Evolutionary conservation across 2,113 vertebrate genomes (phyloP).

Genomic region (Octodon degus): DNA sequence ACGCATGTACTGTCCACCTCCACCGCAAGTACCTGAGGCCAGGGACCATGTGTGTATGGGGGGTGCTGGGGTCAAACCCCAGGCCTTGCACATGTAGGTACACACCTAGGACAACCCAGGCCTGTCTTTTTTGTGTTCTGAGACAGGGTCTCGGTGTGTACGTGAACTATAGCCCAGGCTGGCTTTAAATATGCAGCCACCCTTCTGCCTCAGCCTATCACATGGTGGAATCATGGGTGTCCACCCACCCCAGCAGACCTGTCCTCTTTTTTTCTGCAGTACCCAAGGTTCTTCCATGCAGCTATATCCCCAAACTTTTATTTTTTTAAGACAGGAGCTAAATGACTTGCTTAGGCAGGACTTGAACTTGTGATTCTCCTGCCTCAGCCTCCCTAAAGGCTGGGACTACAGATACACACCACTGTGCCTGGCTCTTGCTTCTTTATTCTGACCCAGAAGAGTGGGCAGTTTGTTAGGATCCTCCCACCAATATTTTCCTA

Average conservation of each 20-base stretch:
- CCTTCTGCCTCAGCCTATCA: not conserved
- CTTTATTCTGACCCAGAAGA: not conserved
- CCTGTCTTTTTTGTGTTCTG: not conserved
- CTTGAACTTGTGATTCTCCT: not conserved
- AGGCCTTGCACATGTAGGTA: too few relatives aligned
- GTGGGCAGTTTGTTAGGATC: not conserved
- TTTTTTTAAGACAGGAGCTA: not conserved
- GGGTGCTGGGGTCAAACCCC: not conserved
- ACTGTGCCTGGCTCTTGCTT: not conserved
- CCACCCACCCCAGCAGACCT: not conserved
- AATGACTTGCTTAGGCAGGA: not conserved
- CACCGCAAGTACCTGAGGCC: not conserved
- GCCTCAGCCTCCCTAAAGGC: not conserved
- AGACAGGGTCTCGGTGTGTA: not conserved
- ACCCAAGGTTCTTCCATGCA: not conserved
- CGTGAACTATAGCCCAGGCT: not conserved
- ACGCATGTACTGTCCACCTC: too few relatives aligned
- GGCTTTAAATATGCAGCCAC: not conserved
- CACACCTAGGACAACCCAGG: too few relatives aligned
- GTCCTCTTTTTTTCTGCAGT: not conserved
- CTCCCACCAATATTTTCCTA: not conserved
- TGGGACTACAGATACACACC: not conserved
- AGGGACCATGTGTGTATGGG: too few relatives aligned
- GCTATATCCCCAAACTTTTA: not conserved
- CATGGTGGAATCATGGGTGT: not conserved